Percentiles rank a stretch among this genome's conserved stretches.
Conservation (phyloP, 2,888 invertebrate species). For the Meteorus cinctellus region DNA sequence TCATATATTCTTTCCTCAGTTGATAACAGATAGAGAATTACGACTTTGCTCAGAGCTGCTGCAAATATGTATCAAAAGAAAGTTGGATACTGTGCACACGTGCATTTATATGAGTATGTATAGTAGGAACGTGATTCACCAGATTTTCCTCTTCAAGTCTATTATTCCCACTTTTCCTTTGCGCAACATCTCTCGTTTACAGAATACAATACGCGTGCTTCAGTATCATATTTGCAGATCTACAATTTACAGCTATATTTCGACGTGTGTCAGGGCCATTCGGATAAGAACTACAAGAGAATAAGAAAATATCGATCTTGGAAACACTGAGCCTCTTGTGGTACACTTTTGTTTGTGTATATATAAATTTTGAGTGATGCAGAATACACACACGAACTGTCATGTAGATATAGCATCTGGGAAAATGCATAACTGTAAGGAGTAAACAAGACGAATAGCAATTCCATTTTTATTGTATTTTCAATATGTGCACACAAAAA, state of each 20-base stretch:
- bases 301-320: background rate
- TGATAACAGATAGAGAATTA: no score
- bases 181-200: background rate
- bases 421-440: no score
- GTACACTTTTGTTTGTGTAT: background rate
- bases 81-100: background rate
- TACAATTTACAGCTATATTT: background rate
- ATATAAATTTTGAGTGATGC: background rate
- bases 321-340: background rate
- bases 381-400: background rate
- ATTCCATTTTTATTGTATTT: no score
- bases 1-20: no score
- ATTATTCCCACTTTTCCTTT: background rate
- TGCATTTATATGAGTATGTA: background rate
- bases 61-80: background rate
- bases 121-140: background rate
- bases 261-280: conserved; percentile 2
- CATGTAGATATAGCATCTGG: no score
- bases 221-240: background rate
- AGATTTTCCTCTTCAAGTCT: background rate
- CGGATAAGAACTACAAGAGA: background rate
- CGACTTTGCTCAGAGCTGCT: no score
- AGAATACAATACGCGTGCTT: background rate
- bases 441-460: no score
- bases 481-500: no score